phyloP scores from a whole-genome alignment of 2,797 vertebrate species.

The Streptopelia turtur region DNA sequence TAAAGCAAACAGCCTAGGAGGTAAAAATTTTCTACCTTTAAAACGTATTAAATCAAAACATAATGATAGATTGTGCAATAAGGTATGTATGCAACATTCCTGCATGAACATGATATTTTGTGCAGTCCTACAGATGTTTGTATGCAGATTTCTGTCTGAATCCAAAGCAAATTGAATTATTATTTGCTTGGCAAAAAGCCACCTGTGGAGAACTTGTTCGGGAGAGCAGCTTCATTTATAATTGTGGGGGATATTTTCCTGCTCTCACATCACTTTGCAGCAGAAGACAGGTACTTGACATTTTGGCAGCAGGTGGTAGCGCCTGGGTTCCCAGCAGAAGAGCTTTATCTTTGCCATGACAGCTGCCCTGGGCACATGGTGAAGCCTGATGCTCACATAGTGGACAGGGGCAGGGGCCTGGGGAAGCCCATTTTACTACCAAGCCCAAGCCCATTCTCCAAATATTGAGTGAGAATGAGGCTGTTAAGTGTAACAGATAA shows the following conservation, averaged over 20 bases:
- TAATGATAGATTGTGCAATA: neutral
- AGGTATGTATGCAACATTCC: accelerated
- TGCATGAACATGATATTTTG: accelerated
- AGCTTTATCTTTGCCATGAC: neutral
- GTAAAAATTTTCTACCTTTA: neutral
- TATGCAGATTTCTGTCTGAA: neutral
- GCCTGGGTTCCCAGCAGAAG: neutral
- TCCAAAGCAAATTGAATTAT: neutral
- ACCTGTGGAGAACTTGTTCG: neutral
- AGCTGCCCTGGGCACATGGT: accelerated
- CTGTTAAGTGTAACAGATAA: neutral
- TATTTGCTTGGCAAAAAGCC: neutral
- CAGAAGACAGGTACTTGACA: neutral
- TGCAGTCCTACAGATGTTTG: neutral
- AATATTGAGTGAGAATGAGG: neutral
- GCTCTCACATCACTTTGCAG: neutral
- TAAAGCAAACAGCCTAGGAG: neutral
- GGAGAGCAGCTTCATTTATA: neutral
- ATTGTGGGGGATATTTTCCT: accelerated
- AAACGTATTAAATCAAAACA: neutral
- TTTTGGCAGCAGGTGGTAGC: neutral
- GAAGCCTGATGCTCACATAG: accelerated
- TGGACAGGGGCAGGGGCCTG: neutral
- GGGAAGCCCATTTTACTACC: neutral
- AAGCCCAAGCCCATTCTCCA: neutral